phyloP scores from a whole-genome alignment of 2,888 invertebrate species.

The Ceraclea dissimilis region DNA sequence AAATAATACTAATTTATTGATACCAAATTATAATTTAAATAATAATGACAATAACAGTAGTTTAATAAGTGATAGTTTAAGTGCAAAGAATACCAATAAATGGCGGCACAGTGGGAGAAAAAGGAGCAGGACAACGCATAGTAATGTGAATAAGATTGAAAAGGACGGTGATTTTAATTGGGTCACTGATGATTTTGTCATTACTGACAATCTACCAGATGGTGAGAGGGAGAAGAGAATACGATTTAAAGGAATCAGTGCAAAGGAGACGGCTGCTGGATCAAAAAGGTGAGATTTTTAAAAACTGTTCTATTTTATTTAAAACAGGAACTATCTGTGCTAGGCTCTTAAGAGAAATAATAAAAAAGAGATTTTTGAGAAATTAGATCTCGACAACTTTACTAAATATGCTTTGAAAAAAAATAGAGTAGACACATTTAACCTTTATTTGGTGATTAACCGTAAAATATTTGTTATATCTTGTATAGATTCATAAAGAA shows the following conservation, averaged over 20 bases:
- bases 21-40: neutral
- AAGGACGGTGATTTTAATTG: slow-evolving; percentile 7
- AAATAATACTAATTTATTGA: neutral
- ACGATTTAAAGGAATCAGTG: slow-evolving; percentile 55
- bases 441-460: too few species aligned
- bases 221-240: slow-evolving; percentile 63
- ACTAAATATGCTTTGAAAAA: too few species aligned
- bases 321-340: neutral
- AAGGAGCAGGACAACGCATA: neutral
- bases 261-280: slow-evolving; percentile 58
- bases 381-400: too few species aligned
- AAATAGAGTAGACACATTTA: too few species aligned
- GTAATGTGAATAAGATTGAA: neutral
- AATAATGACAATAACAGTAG: neutral
- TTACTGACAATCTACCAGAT: slow-evolving; percentile 57
- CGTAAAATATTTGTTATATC: too few species aligned
- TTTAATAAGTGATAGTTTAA: neutral
- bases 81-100: neutral
- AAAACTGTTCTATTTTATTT: neutral
- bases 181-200: slow-evolving; percentile 53
- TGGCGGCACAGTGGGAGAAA: slow-evolving; percentile 2
- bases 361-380: neutral
- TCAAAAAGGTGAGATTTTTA: slow-evolving; percentile 41
- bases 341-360: neutral
- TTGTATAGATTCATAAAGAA: too few species aligned